Percentiles rank a stretch among this genome's conserved stretches.
phyloP scores from a whole-genome alignment of 1,140 invertebrate genomes.

The Magallana angulata region DNA sequence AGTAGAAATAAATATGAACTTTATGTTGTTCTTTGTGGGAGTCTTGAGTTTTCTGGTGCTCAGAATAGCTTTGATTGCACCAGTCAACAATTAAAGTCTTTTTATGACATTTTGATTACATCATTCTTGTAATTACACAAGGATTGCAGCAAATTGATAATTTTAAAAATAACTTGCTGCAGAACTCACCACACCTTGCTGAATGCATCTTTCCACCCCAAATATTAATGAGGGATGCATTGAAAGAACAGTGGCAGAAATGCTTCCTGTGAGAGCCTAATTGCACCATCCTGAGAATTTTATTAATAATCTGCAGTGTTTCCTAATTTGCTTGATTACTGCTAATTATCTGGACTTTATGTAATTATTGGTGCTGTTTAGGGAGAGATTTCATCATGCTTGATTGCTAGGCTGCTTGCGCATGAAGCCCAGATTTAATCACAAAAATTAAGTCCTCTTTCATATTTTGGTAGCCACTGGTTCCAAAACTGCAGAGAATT shows the following conservation, averaged over 20 bases:
- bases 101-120: too few species aligned
- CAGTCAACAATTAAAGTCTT: too few species aligned
- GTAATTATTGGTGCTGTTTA: background rate
- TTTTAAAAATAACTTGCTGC: background rate
- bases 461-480: background rate
- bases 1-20: too few species aligned
- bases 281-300: background rate
- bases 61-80: too few species aligned
- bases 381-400: background rate
- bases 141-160: background rate
- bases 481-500: background rate
- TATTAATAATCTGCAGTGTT: constrained; percentile 1
- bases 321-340: constrained; percentile 17
- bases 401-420: background rate
- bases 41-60: too few species aligned
- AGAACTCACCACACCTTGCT: background rate
- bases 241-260: background rate
- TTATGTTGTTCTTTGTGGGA: too few species aligned
- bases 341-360: background rate
- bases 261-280: background rate
- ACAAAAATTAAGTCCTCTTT: background rate
- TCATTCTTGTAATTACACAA: background rate
- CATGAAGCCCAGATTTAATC: background rate
- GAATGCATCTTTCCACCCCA: background rate
- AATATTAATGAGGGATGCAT: background rate